phyloP scores from a whole-genome alignment of 2,113 vertebrate genomes.

The Nanorana parkeri region DNA sequence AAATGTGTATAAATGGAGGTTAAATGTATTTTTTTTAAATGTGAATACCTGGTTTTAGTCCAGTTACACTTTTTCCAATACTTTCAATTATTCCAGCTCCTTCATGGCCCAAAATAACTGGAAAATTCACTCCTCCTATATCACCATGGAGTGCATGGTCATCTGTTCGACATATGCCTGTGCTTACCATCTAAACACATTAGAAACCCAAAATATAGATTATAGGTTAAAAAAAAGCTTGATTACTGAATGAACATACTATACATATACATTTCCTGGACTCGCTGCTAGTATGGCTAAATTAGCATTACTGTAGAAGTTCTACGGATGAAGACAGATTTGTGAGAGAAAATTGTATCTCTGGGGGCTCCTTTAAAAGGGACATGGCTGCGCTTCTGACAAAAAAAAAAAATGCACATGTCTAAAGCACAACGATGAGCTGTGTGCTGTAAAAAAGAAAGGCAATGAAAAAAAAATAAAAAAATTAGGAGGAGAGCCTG shows the following conservation, averaged over 20 bases:
- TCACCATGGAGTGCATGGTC: constrained; percentile 69
- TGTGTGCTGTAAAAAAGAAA: no score
- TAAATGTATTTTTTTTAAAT: background rate
- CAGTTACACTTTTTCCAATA: constrained; percentile 74
- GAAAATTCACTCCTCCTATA: constrained; percentile 66
- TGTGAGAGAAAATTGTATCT: background rate
- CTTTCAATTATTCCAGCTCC: constrained; percentile 80
- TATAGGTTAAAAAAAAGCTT: background rate
- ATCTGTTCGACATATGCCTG: constrained; percentile 81
- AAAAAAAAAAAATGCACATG: no score
- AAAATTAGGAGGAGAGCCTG: no score
- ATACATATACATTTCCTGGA: no score
- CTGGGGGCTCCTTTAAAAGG: no score
- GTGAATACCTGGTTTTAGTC: constrained; percentile 73
- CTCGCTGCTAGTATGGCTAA: no score
- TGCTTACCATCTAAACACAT: constrained; percentile 77
- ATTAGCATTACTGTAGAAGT: background rate
- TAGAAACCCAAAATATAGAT: background rate
- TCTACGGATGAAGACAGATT: background rate
- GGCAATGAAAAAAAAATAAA: no score
- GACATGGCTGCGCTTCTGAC: no score
- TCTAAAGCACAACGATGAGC: no score
- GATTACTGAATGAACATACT: no score
- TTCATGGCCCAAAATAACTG: constrained; percentile 78
- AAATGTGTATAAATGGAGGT: no score